Evolutionary conservation across 2,888 invertebrate genomes (phyloP).

Genomic region (Gasteruption jaculator): DNA sequence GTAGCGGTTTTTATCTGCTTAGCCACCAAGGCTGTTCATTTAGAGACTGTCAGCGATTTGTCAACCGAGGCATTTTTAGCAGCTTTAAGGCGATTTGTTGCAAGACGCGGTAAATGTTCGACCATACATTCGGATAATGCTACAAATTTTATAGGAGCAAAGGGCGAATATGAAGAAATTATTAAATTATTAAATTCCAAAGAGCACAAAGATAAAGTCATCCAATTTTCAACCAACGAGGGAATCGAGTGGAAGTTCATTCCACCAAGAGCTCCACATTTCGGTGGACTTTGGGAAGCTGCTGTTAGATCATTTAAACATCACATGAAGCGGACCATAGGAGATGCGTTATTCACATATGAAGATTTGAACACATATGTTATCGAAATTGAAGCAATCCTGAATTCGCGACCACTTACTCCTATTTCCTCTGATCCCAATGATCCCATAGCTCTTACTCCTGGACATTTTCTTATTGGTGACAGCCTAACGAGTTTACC

Average conservation of each 20-base stretch:
- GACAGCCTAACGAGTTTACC: constrained; percentile 16
- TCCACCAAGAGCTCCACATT: constrained; percentile 5
- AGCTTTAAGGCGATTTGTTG: constrained; percentile 17
- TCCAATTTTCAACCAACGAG: not conserved
- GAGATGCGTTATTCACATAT: not conserved
- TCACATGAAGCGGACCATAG: constrained; percentile 2
- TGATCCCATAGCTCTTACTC: constrained; percentile 17
- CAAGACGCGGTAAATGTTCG: constrained; percentile 10
- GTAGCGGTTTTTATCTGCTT: constrained; percentile 22
- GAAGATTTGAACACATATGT: constrained; percentile 8
- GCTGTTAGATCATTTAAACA: constrained; percentile 9
- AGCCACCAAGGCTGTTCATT: constrained; percentile 18
- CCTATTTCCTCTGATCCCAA: constrained; percentile 18
- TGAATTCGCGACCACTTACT: constrained; percentile 18
- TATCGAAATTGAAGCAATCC: constrained; percentile 13
- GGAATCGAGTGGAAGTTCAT: constrained; percentile 6
- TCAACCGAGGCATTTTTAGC: constrained; percentile 22
- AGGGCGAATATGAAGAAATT: constrained; percentile 16
- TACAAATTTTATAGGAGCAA: constrained; percentile 20
- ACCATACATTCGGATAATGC: constrained; percentile 19
- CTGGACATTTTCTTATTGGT: constrained; percentile 22
- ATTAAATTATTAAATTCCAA: not conserved
- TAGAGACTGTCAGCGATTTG: constrained; percentile 20
- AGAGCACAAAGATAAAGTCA: not conserved
- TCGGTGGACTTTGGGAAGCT: constrained; percentile 9